Conservation (phyloP, 1,140 invertebrate genomes). For the Coenobita brevimanus region DNA sequence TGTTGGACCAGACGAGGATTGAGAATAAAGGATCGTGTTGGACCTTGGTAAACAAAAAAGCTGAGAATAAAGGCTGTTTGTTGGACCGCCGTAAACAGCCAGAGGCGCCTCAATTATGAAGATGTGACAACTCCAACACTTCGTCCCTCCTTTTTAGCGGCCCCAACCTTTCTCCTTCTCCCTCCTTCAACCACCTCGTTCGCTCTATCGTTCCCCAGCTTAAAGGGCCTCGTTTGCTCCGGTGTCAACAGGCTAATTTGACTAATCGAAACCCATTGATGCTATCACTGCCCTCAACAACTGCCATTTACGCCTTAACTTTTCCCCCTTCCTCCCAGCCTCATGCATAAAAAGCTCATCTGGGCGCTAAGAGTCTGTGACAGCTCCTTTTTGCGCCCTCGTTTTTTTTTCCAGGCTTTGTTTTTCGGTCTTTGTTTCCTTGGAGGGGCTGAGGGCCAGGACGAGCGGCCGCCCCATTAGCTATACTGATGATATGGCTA, state of each 20-base stretch:
- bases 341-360: slow-evolving; percentile 64
- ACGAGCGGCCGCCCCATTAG: slow-evolving; percentile 15
- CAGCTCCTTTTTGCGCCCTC: slow-evolving; percentile 27
- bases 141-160: background rate
- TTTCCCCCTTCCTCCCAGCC: slow-evolving; percentile 49
- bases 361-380: slow-evolving; percentile 57
- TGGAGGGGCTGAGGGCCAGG: slow-evolving; percentile 15
- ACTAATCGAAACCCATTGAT: slow-evolving; percentile 66
- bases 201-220: slow-evolving; percentile 51
- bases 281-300: slow-evolving; percentile 64
- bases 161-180: background rate
- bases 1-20: background rate
- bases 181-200: slow-evolving; percentile 22
- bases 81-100: slow-evolving; percentile 22
- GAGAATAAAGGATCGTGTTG: background rate
- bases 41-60: too few relatives aligned
- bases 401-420: slow-evolving; percentile 37
- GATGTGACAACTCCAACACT: slow-evolving; percentile 28
- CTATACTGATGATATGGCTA: slow-evolving; percentile 37
- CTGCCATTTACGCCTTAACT: slow-evolving; percentile 52
- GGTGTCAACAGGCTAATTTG: slow-evolving; percentile 64
- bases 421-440: slow-evolving; percentile 21
- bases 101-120: slow-evolving; percentile 17
- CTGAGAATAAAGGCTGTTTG: background rate
- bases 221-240: slow-evolving; percentile 54